Conservation (phyloP, 1,140 invertebrate genomes). For the Pseudomyrmex gracilis region DNA sequence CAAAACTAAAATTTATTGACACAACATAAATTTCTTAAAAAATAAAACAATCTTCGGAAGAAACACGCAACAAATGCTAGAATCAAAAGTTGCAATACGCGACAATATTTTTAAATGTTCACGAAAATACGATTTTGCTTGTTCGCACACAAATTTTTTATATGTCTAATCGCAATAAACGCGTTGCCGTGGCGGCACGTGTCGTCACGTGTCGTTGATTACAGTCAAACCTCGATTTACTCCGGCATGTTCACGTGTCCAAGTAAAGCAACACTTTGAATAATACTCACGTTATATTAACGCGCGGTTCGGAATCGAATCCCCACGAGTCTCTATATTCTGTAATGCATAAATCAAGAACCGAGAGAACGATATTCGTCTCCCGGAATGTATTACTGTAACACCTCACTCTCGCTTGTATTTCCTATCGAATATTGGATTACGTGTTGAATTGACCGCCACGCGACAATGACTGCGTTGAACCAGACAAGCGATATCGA, state of each 20-base stretch:
- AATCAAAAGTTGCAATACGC: background rate
- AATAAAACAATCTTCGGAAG: background rate
- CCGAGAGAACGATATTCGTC: conserved; percentile 69
- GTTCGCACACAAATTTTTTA: conserved; percentile 36
- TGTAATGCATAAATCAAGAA: conserved; percentile 76
- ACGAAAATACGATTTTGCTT: conserved; percentile 27
- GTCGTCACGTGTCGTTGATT: conserved; percentile 82
- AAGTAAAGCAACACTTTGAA: conserved; percentile 83
- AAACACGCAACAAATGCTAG: background rate
- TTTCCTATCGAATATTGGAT: conserved; percentile 71
- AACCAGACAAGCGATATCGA: conserved; percentile 10
- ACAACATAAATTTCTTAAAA: background rate
- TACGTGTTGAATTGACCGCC: conserved; percentile 61
- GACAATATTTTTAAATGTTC: conserved; percentile 8
- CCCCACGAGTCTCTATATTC: conserved; percentile 71
- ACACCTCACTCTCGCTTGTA: conserved; percentile 61
- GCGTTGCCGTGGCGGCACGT: conserved; percentile 74
- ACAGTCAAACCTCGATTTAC: conserved; percentile 80
- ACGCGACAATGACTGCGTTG: conserved; percentile 55
- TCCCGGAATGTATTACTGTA: conserved; percentile 70
- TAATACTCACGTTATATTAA: conserved; percentile 75
- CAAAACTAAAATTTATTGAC: too few species aligned
- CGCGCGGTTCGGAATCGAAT: conserved; percentile 40
- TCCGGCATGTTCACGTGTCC: conserved; percentile 76
- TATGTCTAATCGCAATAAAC: conserved; percentile 32